These are phyloP conservation scores for Sterrhoptilus dennistouni DNA, from an alignment of 2,113 vertebrate genomes.

Conservation along the genomic window DNA sequence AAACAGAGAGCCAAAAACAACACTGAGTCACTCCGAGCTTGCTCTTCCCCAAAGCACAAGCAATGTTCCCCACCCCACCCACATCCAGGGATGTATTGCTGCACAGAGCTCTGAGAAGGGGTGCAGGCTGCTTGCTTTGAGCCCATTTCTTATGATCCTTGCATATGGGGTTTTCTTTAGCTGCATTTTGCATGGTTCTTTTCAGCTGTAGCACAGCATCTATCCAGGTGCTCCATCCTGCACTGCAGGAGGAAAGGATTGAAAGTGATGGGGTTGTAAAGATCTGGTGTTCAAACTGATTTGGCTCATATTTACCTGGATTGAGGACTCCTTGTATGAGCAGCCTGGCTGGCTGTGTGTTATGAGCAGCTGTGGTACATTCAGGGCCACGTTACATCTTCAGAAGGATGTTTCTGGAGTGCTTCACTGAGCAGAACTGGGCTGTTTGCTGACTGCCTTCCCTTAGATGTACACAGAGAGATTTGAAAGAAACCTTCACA, in stretches of 20 bases:
- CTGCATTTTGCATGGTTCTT: neutral
- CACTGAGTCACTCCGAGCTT: conserved; percentile 55
- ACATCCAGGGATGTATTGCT: neutral
- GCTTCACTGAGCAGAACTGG: neutral
- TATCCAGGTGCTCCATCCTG: neutral
- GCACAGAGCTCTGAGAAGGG: neutral
- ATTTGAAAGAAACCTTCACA: neutral
- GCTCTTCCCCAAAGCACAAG: conserved; percentile 41
- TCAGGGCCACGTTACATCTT: neutral
- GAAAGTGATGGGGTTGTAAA: neutral
- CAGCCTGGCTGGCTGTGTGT: neutral
- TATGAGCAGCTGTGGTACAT: neutral
- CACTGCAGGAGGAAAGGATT: neutral
- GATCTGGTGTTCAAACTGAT: neutral
- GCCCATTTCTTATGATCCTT: neutral
- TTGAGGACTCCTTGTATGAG: neutral
- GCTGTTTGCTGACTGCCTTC: neutral
- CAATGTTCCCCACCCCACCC: conserved; percentile 31
- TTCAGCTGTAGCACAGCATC: neutral
- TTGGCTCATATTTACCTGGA: neutral
- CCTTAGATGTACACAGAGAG: neutral
- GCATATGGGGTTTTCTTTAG: neutral
- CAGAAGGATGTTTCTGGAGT: neutral
- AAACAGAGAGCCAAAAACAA: conserved; percentile 54
- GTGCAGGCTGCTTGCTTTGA: neutral